Evolutionary conservation across 1,140 invertebrate species (phyloP), one percentile per base, ranked within the genome.

Genomic region (Heliothis virescens): DNA sequence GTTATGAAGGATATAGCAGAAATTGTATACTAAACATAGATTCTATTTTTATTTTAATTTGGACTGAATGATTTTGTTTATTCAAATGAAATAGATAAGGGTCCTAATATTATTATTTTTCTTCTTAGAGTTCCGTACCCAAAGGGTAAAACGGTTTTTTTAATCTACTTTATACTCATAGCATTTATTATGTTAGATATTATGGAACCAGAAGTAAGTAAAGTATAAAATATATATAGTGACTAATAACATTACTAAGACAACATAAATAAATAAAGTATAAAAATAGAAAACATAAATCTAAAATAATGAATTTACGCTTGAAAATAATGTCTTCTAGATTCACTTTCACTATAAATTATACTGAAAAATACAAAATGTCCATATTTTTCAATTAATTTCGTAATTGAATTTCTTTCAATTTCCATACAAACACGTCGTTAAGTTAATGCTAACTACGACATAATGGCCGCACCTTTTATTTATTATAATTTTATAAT

Each of bases 401-500:
- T 21, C 16, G 48, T 50, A 50, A 50, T 67, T 50, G 15, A 67
- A 48, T 50, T 67, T 18, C 34, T 29, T 29, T 41, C 62, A n/a
- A 65, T 67, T 18, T 50, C 12, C 16, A 69, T 26, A 69, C 16
- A 69, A 69, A 50, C 65, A 69, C 65, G 47, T 52, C 47, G 47
- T 52, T 50, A 13, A 52, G 3, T 18, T 50, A 48, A 67, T 18
- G 11, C 15, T 10, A 34, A 34, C 18, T 1, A 26, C 47, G n/a
- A 13, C 48, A 53, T 71, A 29, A 47, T 53, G 18, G 67, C 41
- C 7, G 7, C 48, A 29, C 12, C 5, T 41, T 29, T 53, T 50
- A 29, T 3, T n/a, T 71, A 71, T 71, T 29, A 29, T n/a, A 71
- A 71, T 53, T 71, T 53, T 26, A 71, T 29, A n/a, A 21, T n/a